Base-by-base conservation (phyloP, 1,140 invertebrate species). In the Ips nitidus region DNA sequence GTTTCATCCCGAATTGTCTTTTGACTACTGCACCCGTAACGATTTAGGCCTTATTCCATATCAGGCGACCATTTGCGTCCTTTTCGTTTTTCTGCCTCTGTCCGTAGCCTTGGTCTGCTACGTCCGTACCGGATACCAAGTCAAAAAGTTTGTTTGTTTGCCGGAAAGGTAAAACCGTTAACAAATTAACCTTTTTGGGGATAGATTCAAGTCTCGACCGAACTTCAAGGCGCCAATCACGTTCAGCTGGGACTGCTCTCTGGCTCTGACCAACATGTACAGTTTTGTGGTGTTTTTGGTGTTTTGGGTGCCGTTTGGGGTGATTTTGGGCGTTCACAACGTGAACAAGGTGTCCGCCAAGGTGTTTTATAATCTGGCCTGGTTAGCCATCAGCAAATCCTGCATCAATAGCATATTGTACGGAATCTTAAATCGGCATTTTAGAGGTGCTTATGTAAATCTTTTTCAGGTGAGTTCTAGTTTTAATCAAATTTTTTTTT, bases 391-490 rank as follows among this genome's bases (percentile, higher is more conserved):
- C 1, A 85, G 84, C 55, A 90, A 91, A 69, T 89, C 89, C 0
- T 88, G 89, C 62, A 76, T 90, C 50, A 88, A 88, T 71, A 88
- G 86, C 73, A 82, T 90, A 2, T 76, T 92, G 1, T 92, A 92
- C 75, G 87, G 87, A 64, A 80, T 86, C 0, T 79, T 85, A 2
- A 88, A 90, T 75, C 81, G 85, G 0, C 87, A 89, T 76, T 92
- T 91, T 75, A 83, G 90, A n/a, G 87, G 84, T 68, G 90, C 90
- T 2, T 94, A 90, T 76, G 82, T 89, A 37, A 90, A 91, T 75
- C 80, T 93, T 5, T 93, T 92, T 75, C 74, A 71, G 63, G 69
- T 71, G 60, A 57, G 6, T 62, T 56, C 22, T 37, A 7, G n/a
- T 53, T 53, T 57, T 63, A 52, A 5, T 63, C 4, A 52, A 52